Conservation (phyloP, 2,888 invertebrate species). For the Camponotus fellah region DNA sequence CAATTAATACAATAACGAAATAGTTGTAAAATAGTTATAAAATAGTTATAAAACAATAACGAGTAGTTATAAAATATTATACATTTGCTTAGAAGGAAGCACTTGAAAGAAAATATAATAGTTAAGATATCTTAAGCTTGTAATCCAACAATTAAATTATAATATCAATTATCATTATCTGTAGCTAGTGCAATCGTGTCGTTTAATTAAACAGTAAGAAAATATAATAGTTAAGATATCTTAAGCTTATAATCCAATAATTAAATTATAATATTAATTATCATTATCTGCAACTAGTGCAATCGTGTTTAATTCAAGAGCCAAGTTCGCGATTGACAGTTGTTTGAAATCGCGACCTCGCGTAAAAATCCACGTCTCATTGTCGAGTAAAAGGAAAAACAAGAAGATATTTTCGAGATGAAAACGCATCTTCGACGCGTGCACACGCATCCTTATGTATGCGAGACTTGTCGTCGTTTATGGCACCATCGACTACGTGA, state of each 20-base stretch:
- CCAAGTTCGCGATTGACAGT: slow-evolving; percentile 20
- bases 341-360: slow-evolving; percentile 40
- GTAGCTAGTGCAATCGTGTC: neutral
- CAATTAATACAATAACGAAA: neutral
- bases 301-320: slow-evolving; percentile 10
- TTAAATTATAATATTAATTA: slow-evolving; percentile 2
- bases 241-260: neutral
- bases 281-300: too few species aligned
- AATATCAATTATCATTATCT: neutral
- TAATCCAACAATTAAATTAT: neutral
- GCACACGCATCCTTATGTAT: slow-evolving; percentile 54
- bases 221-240: neutral
- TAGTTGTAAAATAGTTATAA: too few species aligned
- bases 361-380: slow-evolving; percentile 31
- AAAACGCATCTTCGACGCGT: slow-evolving; percentile 22
- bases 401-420: neutral
- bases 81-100: neutral
- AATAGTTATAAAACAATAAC: neutral
- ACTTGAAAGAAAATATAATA: slow-evolving; percentile 4
- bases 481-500: slow-evolving; percentile 62
- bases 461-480: slow-evolving; percentile 34
- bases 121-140: neutral
- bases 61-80: neutral
- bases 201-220: neutral
- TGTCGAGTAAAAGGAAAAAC: slow-evolving; percentile 14